Evolutionary conservation across 2,888 invertebrate species (phyloP).

Genomic region (Lymantria dispar): DNA sequence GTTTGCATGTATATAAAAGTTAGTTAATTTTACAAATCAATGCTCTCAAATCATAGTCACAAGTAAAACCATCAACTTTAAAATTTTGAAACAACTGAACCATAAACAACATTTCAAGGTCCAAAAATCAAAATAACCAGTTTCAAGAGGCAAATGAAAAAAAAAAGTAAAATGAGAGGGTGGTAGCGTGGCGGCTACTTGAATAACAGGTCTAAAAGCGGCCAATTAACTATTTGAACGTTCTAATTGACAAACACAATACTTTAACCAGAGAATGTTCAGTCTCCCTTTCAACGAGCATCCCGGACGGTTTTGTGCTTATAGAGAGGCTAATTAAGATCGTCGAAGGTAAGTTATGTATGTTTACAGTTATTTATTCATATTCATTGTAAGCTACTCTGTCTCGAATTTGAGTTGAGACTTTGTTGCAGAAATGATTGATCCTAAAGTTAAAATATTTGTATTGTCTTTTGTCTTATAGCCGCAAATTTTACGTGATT

Average conservation of each 20-base stretch:
- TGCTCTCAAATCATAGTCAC: no score
- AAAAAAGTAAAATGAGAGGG: constrained; percentile 24
- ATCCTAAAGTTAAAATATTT: no score
- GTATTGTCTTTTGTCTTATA: no score
- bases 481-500: no score
- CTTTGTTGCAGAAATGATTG: no score
- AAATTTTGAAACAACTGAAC: not conserved
- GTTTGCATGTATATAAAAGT: no score
- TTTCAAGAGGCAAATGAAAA: constrained; percentile 6
- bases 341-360: constrained; percentile 38
- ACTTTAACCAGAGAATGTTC: constrained; percentile 30
- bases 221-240: constrained; percentile 46
- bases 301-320: constrained; percentile 7
- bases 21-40: no score
- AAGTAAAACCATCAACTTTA: not conserved
- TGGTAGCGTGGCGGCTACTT: constrained; percentile 34
- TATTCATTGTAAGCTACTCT: no score
- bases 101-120: constrained; percentile 1
- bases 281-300: constrained; percentile 17
- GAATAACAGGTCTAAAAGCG: constrained; percentile 37
- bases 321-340: constrained; percentile 48
- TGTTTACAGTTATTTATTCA: constrained; percentile 2
- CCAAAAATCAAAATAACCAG: constrained; percentile 4
- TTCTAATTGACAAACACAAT: constrained; percentile 51
- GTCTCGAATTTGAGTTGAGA: no score